Evolutionary conservation across 2,888 invertebrate genomes (phyloP), one percentile per base, ranked within the genome.

Genomic region (Galerucella pusilla): DNA sequence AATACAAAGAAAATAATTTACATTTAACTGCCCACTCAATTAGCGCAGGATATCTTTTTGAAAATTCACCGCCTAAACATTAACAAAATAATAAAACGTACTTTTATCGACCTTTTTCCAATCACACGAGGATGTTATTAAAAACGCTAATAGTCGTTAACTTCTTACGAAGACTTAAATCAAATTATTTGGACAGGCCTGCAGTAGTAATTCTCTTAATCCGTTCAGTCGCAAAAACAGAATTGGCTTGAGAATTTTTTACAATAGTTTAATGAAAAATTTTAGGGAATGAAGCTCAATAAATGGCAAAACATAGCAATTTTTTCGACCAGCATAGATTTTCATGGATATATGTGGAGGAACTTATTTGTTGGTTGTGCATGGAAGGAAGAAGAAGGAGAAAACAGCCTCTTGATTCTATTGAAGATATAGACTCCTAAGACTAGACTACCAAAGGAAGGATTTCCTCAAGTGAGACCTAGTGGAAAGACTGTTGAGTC

Each of bases 11-110:
- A 16, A 10, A 16, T 2, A 57, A 57, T 57, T 20, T 57, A 57
- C 57, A 57, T 57, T 57, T 57, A 57, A 57, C 57, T 57, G 20
- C 57, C 57, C 9, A 57, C 57, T 57, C 57, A 57, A 57, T 57
- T 57, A 57, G 20, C 52, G 35, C 16, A 16, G 57, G 20, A 11
- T 20, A 11, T 2, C 57, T 20, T 20, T 57, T 20, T 57, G 57
- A 57, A 57, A 16, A 9, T 57, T 20, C 10, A 57, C 57, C 57
- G 57, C 57, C 16, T 57, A 57, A 16, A 57, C 57, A 57, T 57
- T 57, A 57, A 57, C 57, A 57, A 57, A 57, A 57, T 57, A 57
- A 57, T 57, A 57, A 57, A 57, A 57, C 20, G 52, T 57, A 20
- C 9, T 20, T 57, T 57, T 57, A 57, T 57, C 9, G 57, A 57